Evolutionary conservation across 2,113 vertebrate genomes (phyloP), one percentile per base, ranked within the genome.

Genomic region (Dromiciops gliroides): DNA sequence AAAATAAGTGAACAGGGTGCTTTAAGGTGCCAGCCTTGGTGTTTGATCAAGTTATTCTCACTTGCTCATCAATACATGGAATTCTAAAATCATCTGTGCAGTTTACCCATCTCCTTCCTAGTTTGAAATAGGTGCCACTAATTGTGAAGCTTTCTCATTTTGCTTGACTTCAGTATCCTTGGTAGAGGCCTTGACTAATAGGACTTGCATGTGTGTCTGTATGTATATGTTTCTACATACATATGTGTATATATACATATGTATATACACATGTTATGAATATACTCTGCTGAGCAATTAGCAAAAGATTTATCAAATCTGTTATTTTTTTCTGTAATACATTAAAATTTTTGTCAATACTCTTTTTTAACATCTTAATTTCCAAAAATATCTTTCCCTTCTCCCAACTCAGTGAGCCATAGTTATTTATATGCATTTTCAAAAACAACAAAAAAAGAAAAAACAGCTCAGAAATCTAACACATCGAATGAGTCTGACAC

Each of bases 41-140:
- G 94, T 94, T 96, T 93, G 92, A 94, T 95, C 96, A 96, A 97
- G 93, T 93, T 53, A 94, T 49, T 93, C n/a, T 95, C 94, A 93
- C 88, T 91, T 48, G 60, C 44, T 94, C 94, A 88, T 75, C 89
- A 95, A 96, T 92, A 95, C 89, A 91, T 67, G 31, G 7, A 93
- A 93, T 97, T 93, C 52, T 92, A 89, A 94, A 93, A 90, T 48
- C 48, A 60, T 2, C 67, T 83, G 14, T 44, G n/a, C 8, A 31
- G 56, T 67, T 12, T 67, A 67, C 3, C 11, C n/a, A 23, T 37
- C 67, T 75, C n/a, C 67, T 44, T 0, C 19, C 19, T 44, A 8
- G 19, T 83, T 83, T 44, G 67, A 44, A 83, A 44, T 83, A 44
- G 2, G 19, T 83, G 16, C n/a, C 67, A 83, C n/a, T 44, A 83